Conservation (phyloP, 1,140 invertebrate genomes). For the Parasteatoda tepidariorum region DNA sequence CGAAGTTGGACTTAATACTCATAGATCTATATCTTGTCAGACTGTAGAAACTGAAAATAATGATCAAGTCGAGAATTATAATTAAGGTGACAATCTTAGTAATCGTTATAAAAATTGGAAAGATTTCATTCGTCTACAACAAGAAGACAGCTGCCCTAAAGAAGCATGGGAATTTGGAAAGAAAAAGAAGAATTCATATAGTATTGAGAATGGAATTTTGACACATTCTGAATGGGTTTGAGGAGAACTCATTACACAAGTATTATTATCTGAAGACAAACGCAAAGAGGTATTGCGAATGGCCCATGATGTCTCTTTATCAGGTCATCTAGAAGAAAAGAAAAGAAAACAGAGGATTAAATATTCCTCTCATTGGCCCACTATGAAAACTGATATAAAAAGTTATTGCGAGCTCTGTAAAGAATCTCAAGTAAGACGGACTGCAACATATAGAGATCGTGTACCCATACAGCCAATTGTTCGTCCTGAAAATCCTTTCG, state of each 20-base stretch:
- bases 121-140: background rate
- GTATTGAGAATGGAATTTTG: background rate
- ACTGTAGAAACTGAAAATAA: background rate
- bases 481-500: constrained; percentile 12
- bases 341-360: constrained; percentile 1
- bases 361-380: background rate
- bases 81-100: too few species aligned
- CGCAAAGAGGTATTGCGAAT: background rate
- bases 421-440: background rate
- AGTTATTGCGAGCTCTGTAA: background rate
- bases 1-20: background rate
- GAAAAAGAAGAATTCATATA: background rate
- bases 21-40: background rate
- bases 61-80: too few species aligned
- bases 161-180: background rate
- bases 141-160: background rate
- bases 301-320: background rate
- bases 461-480: constrained; percentile 11
- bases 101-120: too few species aligned
- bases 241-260: background rate
- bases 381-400: background rate
- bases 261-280: background rate
- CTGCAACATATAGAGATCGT: background rate
- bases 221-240: background rate
- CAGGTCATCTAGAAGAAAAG: background rate